Evolutionary conservation across 1,140 invertebrate genomes (phyloP), one percentile per base, ranked within the genome.

Genomic region (Penaeus japonicus): DNA sequence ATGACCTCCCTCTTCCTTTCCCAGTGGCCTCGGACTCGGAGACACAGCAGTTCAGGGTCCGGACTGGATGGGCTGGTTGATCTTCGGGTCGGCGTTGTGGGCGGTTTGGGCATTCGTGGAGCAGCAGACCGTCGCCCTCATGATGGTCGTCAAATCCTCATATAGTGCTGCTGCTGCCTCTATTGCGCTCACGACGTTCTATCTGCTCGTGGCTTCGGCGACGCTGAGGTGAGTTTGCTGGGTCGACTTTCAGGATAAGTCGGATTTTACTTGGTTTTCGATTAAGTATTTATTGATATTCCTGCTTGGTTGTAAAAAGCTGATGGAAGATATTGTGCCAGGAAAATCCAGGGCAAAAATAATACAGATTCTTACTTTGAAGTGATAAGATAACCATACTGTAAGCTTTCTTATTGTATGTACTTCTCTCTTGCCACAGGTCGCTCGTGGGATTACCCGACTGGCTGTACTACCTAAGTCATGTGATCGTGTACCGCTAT

Each of bases 401-500:
- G n/a, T n/a, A n/a, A n/a, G n/a, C n/a, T n/a, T n/a, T n/a, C n/a
- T n/a, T n/a, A n/a, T n/a, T n/a, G n/a, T n/a, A n/a, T 55, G n/a
- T 75, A n/a, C 20, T n/a, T 20, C 27, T 84, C 78, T 79, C 88
- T 89, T 18, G 32, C 62, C 87, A 39, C 85, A 92, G 93, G 84
- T 91, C 92, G 12, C 87, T 93, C 17, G 90, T 92, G 17, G 95
- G 95, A 4, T 93, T 96, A 73, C 95, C 96, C 91, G 95, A 97
- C 53, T 96, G 96, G 95, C 92, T 97, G 15, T 95, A 95, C 91
- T 96, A 96, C 91, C 91, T 96, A n/a, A 96, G 95, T 0, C 97
- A 96, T 91, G 94, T 94, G 3, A 95, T 95, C 1, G 96, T 97
- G 91, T 95, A 95, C 0, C 94, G 96, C 22, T 97, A 97, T 91